Percentiles rank a stretch among this genome's conserved stretches.
These are phyloP conservation scores for Protomyctophum bolini DNA, from an alignment of 2,113 vertebrate species.

Conservation along the genomic window DNA sequence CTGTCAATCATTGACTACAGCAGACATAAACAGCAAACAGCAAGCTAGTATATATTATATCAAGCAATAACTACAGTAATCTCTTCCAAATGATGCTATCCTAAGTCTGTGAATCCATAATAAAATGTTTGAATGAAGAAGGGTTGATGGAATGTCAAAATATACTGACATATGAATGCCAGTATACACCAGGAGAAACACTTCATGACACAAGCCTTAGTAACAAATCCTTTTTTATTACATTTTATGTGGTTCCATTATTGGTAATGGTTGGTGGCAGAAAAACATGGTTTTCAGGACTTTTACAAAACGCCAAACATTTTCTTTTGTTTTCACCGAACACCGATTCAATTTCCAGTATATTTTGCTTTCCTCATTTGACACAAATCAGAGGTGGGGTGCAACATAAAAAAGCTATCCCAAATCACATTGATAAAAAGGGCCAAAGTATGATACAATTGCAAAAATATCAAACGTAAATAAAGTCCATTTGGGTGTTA, in stretches of 20 bases:
- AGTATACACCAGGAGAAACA: conserved; percentile 20
- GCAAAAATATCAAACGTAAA: conserved; percentile 37
- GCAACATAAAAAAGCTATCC: conserved; percentile 47
- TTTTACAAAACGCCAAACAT: conserved; percentile 64
- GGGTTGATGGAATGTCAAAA: neutral
- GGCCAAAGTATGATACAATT: conserved; percentile 46
- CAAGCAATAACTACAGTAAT: too few species aligned
- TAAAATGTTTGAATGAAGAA: neutral
- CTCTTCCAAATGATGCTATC: too few species aligned
- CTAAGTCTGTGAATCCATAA: neutral
- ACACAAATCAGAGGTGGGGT: conserved; percentile 57
- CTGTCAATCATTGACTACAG: neutral
- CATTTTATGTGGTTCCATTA: conserved; percentile 77
- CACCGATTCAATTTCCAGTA: conserved; percentile 55
- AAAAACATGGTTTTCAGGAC: conserved; percentile 71
- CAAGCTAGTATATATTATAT: too few species aligned
- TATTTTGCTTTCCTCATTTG: conserved; percentile 42
- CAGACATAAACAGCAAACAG: neutral
- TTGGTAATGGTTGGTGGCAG: conserved; percentile 77
- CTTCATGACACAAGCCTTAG: conserved; percentile 43
- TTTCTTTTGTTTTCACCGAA: conserved; percentile 44
- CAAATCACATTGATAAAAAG: conserved; percentile 46
- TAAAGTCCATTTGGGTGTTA: conserved; percentile 49
- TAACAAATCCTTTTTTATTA: conserved; percentile 83
- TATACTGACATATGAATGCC: neutral